Base-by-base conservation (phyloP, 2,113 vertebrate genomes). In the Nesoenas mayeri region DNA sequence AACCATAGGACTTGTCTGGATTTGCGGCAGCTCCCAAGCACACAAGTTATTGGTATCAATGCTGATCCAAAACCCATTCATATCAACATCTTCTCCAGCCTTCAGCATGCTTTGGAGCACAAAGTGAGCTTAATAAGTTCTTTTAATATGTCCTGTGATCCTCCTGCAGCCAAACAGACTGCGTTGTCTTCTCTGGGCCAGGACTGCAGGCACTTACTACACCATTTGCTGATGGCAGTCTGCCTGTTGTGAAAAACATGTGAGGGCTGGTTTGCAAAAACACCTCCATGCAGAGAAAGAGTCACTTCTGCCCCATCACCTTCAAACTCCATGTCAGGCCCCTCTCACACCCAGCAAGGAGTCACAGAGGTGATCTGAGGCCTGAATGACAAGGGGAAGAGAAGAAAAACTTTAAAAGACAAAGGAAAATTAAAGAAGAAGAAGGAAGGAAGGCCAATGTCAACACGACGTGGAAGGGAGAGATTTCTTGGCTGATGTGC, bases 41-140 rank as follows among this genome's bases (percentile, higher is more conserved):
- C 56, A 19, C 40, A 34, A 36, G 66, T 91, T 86, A 75, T 71
- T 79, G 58, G 84, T 48, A 57, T 40, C 58, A 5, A 79, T n/a
- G 57, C 61, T 17, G 12, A 34, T 79, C 66, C 78, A 84, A 87
- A 91, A 75, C 26, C 48, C 6, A 0, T 17, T 79, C 34, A 1
- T 60, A n/a, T 82, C 58, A 44, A 12, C 0, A 6, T 40, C 47
- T 84, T 58, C 84, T 26, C n/a, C 14, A 24, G 20, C 40, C 58
- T 82, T 42, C 44, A 74, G 14, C 1, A 6, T 0, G 5, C 70
- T 91, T 84, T 91, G 78, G 84, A 92, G 62, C 3, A 5, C 0
- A 3, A 84, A 87, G 42, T 47, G 77, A 84, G 62, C 67, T 87
- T 89, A 87, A 81, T 64, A 34, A 91, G 70, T 48, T 82, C 29